Percentiles rank a stretch among this genome's conserved stretches.
phyloP scores from a whole-genome alignment of 1,140 invertebrate genomes.

The Globodera rostochiensis region DNA sequence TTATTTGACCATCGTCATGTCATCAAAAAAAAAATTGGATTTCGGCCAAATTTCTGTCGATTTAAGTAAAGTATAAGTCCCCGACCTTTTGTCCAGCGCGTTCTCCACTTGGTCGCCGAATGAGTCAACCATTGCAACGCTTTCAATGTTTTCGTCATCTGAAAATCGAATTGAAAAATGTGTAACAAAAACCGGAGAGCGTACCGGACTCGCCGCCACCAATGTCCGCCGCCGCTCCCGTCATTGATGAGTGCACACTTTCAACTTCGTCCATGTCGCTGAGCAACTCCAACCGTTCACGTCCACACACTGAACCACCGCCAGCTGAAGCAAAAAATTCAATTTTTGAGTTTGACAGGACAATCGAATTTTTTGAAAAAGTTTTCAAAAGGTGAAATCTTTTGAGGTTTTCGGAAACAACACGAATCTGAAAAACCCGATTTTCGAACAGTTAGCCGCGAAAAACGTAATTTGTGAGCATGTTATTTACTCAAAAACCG shows the following conservation, averaged over 20 bases:
- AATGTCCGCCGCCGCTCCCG: conserved; percentile 31
- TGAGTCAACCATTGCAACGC: conserved; percentile 35
- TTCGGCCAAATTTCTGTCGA: no score
- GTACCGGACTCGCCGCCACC: not conserved
- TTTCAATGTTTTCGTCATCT: conserved; percentile 43
- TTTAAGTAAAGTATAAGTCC: no score
- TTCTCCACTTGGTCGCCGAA: conserved; percentile 45
- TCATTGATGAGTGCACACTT: conserved; percentile 46
- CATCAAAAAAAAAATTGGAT: no score
- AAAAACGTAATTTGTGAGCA: no score
- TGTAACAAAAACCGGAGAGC: not conserved
- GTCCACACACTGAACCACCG: conserved; percentile 14
- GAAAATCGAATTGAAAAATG: not conserved
- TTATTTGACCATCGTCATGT: no score
- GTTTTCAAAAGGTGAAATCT: no score
- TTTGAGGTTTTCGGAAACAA: no score
- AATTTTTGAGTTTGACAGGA: no score
- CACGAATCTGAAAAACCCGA: no score
- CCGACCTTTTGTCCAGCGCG: conserved; percentile 49
- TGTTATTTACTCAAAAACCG: no score
- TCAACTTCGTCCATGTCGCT: conserved; percentile 47
- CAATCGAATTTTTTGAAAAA: no score
- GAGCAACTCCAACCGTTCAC: not conserved
- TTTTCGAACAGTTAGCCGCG: no score
- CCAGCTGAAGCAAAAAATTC: not conserved